Evolutionary conservation across 2,888 invertebrate genomes (phyloP).

Genomic region (Lypha dubia): DNA sequence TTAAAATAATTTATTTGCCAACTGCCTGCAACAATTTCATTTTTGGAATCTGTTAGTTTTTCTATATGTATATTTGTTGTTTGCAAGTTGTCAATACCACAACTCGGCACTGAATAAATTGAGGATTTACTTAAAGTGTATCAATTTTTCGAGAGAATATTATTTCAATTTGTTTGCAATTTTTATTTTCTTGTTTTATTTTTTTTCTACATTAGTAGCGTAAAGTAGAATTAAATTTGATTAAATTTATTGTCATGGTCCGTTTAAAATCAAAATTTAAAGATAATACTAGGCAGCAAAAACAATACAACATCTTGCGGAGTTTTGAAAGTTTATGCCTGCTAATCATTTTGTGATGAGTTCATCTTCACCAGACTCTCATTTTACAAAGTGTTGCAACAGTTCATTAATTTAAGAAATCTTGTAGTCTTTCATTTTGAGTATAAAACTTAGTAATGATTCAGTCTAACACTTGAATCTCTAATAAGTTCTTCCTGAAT

Average conservation of each 20-base stretch:
- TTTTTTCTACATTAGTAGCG: background rate
- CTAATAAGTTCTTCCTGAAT: too few species aligned
- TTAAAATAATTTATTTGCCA: conserved; percentile 45
- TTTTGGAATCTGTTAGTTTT: conserved; percentile 7
- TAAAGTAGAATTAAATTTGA: background rate
- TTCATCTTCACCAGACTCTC: too few species aligned
- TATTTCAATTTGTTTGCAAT: background rate
- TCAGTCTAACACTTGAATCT: too few species aligned
- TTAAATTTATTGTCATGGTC: background rate
- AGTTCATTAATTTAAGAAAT: too few species aligned
- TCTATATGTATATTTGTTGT: background rate
- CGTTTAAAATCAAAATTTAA: background rate
- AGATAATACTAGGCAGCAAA: too few species aligned
- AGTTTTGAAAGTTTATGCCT: too few species aligned
- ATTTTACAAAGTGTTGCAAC: too few species aligned
- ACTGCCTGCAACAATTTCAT: background rate
- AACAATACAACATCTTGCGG: too few species aligned
- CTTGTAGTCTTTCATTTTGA: too few species aligned
- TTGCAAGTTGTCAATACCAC: conserved; percentile 42
- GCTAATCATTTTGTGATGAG: too few species aligned
- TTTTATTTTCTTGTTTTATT: background rate
- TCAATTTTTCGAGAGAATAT: background rate
- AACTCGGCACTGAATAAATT: conserved; percentile 50
- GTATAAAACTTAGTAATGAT: too few species aligned
- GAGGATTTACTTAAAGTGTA: background rate